phyloP scores from a whole-genome alignment of 2,797 vertebrate genomes.

The Thunnus albacares region DNA sequence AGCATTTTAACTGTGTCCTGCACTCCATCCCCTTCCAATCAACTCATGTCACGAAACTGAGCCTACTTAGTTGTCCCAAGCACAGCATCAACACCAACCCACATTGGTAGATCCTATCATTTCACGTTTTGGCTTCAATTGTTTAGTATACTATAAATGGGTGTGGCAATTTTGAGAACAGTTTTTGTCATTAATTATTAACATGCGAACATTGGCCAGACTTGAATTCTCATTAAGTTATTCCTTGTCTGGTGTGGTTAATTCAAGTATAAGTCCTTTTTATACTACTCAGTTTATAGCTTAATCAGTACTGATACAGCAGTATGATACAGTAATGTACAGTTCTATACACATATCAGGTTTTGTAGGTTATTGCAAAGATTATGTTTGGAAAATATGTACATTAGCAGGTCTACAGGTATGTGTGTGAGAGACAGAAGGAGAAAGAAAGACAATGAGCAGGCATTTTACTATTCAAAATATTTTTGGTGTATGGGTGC shows the following conservation, averaged over 20 bases:
- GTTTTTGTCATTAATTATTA: not conserved
- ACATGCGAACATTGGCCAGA: not conserved
- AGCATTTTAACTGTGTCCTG: constrained; percentile 56
- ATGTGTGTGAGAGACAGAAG: not conserved
- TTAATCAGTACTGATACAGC: not conserved
- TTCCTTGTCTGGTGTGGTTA: not conserved
- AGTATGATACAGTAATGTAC: not conserved
- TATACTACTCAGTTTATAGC: not conserved
- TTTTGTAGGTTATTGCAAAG: not conserved
- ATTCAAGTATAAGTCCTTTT: not conserved
- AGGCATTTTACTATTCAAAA: constrained; percentile 17
- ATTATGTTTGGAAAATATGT: constrained; percentile 7
- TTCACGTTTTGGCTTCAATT: not conserved
- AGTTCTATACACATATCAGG: not conserved
- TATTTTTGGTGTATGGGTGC: not conserved
- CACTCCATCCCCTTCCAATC: constrained; percentile 3
- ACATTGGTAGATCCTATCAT: not conserved
- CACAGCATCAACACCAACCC: not conserved
- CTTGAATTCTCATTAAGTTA: not conserved
- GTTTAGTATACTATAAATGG: not conserved
- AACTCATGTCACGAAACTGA: constrained; percentile 16
- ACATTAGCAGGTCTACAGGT: not conserved
- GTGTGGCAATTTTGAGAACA: not conserved
- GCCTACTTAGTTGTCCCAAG: constrained; percentile 24
- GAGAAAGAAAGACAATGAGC: not conserved